Conservation (phyloP, 2,113 vertebrate genomes). For the Lipotes vexillifer region DNA sequence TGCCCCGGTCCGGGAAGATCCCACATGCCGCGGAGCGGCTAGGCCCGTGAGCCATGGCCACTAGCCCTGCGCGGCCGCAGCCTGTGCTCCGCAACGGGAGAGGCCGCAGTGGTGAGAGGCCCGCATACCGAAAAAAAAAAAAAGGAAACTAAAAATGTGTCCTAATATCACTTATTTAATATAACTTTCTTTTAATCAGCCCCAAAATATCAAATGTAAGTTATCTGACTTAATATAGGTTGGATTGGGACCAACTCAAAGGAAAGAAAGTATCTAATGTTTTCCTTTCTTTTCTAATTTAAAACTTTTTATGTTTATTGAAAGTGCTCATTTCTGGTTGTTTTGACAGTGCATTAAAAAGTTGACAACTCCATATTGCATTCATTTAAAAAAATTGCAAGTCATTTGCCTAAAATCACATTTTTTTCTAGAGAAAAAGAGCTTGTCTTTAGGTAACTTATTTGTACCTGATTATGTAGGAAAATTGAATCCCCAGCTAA, state of each 20-base stretch:
- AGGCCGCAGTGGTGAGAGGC: no score
- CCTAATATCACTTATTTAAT: not conserved
- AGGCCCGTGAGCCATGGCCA: no score
- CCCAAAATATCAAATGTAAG: constrained; percentile 28
- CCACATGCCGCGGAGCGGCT: no score
- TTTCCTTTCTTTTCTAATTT: constrained; percentile 10
- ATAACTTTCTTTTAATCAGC: not conserved
- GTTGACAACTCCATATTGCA: constrained; percentile 57
- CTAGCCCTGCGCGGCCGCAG: no score
- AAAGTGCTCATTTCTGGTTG: constrained; percentile 52
- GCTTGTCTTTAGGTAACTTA: not conserved
- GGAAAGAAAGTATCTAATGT: not conserved
- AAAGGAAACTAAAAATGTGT: constrained; percentile 49
- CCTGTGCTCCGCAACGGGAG: no score
- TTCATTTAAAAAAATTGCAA: constrained; percentile 59
- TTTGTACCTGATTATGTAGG: not conserved
- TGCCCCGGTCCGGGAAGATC: no score
- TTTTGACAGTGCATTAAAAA: constrained; percentile 60
- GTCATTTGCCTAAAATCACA: constrained; percentile 61
- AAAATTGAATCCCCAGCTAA: constrained; percentile 64
- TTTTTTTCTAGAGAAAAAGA: not conserved
- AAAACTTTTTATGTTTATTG: constrained; percentile 61
- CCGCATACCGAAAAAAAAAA: constrained; percentile 15
- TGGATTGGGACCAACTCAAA: not conserved
- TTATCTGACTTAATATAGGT: not conserved